A percentile compares a stretch with the other conserved stretches of the same genome.
Evolutionary conservation across 2,888 invertebrate species (phyloP).

Genomic region (Anthoptus insignis): DNA sequence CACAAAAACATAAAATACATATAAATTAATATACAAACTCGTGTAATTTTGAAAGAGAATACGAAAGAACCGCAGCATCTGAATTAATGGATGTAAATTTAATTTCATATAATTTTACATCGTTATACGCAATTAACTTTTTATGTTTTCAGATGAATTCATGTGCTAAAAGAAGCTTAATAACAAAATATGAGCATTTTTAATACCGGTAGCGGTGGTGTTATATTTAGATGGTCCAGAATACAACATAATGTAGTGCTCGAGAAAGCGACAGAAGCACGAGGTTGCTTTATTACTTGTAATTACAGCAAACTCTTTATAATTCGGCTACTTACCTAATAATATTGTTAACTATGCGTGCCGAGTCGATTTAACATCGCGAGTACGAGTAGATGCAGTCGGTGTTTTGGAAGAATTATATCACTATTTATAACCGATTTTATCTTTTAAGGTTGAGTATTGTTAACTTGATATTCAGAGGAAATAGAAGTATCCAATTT

Average conservation of each 20-base stretch:
- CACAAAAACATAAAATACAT: slow-evolving; percentile 22
- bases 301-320: slow-evolving; percentile 13
- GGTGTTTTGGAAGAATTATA: background rate
- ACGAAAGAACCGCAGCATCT: slow-evolving; percentile 28
- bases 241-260: slow-evolving; percentile 21
- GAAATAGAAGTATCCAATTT: too few relatives aligned
- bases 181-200: slow-evolving; percentile 38
- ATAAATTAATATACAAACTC: slow-evolving; percentile 28
- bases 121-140: slow-evolving; percentile 38
- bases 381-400: background rate
- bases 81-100: slow-evolving; percentile 37
- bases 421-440: too few relatives aligned
- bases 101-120: slow-evolving; percentile 39
- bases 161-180: slow-evolving; percentile 37
- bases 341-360: background rate
- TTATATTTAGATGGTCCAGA: slow-evolving; percentile 32
- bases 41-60: slow-evolving; percentile 30
- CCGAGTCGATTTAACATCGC: background rate
- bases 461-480: too few relatives aligned
- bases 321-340: slow-evolving; percentile 5
- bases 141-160: slow-evolving; percentile 37
- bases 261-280: slow-evolving; percentile 17
- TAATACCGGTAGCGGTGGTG: slow-evolving; percentile 30
- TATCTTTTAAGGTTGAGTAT: too few relatives aligned
- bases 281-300: slow-evolving; percentile 28